These are phyloP conservation scores for Phragmatobia fuliginosa DNA, from an alignment of 2,888 invertebrate species.

Conservation along the genomic window DNA sequence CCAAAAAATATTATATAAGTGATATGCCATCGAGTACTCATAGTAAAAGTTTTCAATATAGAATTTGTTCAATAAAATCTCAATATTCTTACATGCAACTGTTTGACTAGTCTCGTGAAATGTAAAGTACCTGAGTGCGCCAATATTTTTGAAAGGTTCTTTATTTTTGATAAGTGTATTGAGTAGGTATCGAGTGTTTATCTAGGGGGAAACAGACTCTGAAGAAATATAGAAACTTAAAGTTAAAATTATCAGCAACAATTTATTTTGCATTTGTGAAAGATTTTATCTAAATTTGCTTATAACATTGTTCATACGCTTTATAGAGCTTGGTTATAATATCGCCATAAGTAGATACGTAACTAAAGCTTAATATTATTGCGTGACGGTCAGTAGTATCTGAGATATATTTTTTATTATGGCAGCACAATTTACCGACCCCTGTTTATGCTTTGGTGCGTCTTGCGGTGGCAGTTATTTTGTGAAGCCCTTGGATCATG, in stretches of 20 bases:
- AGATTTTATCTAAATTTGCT: too few species aligned
- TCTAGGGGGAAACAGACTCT: slow-evolving; percentile 7
- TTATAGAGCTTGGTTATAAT: not conserved
- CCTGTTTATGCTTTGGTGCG: slow-evolving; percentile 73
- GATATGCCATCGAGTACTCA: slow-evolving; percentile 11
- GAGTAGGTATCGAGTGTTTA: slow-evolving; percentile 12
- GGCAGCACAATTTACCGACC: slow-evolving; percentile 66
- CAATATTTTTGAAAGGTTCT: slow-evolving; percentile 67
- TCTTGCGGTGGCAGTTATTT: slow-evolving; percentile 68
- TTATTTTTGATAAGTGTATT: slow-evolving; percentile 27
- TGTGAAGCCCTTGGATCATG: slow-evolving; percentile 48
- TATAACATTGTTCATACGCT: too few species aligned
- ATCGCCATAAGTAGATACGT: not conserved
- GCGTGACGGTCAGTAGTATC: slow-evolving; percentile 62
- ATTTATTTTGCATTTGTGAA: too few species aligned
- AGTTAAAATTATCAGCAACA: too few species aligned
- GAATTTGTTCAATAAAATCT: slow-evolving; percentile 69
- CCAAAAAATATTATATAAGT: slow-evolving; percentile 7
- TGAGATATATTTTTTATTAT: slow-evolving; percentile 59
- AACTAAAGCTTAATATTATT: slow-evolving; percentile 27
- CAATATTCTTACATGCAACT: slow-evolving; percentile 62
- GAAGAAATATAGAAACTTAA: slow-evolving; percentile 3
- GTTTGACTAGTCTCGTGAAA: slow-evolving; percentile 62
- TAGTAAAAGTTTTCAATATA: slow-evolving; percentile 52
- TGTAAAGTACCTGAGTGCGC: slow-evolving; percentile 50